Evolutionary conservation across 2,888 invertebrate genomes (phyloP).

Genomic region (Mythimna impura): DNA sequence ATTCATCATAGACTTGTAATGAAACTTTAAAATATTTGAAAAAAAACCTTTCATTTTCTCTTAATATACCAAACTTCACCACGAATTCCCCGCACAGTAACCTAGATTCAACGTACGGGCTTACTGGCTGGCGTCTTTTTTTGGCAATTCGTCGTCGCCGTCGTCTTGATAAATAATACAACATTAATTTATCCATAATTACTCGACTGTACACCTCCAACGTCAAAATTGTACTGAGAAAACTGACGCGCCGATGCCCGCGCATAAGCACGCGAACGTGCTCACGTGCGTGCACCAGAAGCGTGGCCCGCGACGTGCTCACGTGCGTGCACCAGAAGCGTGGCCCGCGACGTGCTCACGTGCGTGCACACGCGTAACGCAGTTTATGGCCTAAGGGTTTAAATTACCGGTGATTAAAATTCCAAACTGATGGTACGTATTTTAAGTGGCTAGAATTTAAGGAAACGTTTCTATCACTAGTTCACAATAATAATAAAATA

Average conservation of each 20-base stretch:
- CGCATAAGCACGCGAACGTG: slow-evolving; percentile 54
- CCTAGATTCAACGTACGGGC: slow-evolving; percentile 60
- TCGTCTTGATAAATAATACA: slow-evolving; percentile 44
- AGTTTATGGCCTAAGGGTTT: no score
- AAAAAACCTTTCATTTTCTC: slow-evolving; percentile 57
- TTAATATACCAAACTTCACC: slow-evolving; percentile 60
- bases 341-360: slow-evolving; percentile 21
- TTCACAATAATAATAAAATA: no score
- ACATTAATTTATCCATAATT: not conserved
- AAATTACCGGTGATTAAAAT: no score
- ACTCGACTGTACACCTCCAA: not conserved
- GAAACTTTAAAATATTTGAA: slow-evolving; percentile 61
- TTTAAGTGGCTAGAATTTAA: no score
- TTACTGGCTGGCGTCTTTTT: slow-evolving; percentile 60
- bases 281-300: slow-evolving; percentile 56
- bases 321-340: no score
- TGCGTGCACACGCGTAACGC: no score
- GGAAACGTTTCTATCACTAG: no score
- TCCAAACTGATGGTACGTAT: no score
- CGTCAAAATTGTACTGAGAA: slow-evolving; percentile 55
- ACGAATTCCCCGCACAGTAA: slow-evolving; percentile 56
- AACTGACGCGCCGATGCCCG: slow-evolving; percentile 50
- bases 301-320: slow-evolving; percentile 39
- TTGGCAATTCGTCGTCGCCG: slow-evolving; percentile 35
- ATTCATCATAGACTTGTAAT: slow-evolving; percentile 59